phyloP scores from a whole-genome alignment of 2,797 vertebrate species.

The Sarcophilus harrisii region DNA sequence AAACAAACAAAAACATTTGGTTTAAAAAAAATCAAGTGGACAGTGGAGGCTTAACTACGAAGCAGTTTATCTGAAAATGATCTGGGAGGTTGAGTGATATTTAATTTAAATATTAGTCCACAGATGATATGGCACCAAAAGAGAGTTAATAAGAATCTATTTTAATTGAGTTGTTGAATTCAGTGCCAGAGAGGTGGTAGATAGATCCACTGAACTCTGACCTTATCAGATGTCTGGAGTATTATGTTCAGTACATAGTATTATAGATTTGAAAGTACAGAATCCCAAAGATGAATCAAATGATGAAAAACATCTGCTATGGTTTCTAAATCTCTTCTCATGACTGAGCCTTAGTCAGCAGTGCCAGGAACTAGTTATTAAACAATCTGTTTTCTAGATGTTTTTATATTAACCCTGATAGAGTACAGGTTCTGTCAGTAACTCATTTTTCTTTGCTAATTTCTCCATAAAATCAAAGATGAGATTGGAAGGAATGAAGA shows the following conservation, averaged over 20 bases:
- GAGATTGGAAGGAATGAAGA: constrained; percentile 21
- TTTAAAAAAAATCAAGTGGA: neutral
- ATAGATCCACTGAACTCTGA: neutral
- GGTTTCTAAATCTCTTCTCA: neutral
- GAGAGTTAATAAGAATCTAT: neutral
- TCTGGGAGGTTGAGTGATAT: neutral
- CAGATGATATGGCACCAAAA: neutral
- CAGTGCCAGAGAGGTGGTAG: neutral
- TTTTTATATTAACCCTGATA: neutral
- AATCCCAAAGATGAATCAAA: constrained; percentile 5
- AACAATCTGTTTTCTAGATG: constrained; percentile 16
- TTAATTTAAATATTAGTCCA: neutral
- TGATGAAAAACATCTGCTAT: neutral
- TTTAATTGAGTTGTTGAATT: neutral
- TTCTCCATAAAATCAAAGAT: constrained; percentile 3
- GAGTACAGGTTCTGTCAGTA: constrained; percentile 10
- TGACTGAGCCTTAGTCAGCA: neutral
- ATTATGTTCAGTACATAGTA: neutral
- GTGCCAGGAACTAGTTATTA: constrained; percentile 18
- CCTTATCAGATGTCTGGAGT: neutral
- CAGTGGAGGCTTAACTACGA: neutral
- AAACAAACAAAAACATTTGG: neutral
- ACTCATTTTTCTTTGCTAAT: constrained; percentile 35
- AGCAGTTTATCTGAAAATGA: neutral
- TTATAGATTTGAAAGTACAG: neutral